Conservation (phyloP, 1,140 invertebrate species). For the Drosophila busckii region DNA sequence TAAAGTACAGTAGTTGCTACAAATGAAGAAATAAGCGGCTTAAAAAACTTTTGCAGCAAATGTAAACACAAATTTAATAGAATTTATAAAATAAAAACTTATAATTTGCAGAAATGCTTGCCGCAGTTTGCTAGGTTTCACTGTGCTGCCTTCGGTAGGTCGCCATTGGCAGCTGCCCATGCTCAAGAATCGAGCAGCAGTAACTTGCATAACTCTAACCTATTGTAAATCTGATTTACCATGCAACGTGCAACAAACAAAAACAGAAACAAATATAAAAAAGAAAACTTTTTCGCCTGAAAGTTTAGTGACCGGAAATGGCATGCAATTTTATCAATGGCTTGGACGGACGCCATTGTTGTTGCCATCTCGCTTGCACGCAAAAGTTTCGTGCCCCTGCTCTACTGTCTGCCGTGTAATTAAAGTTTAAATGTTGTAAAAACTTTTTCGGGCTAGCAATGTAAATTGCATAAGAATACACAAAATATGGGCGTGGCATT, state of each 20-base stretch:
- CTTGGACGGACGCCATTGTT: conserved; percentile 1
- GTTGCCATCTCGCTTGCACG: neutral
- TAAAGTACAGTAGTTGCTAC: neutral
- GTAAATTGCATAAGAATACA: conserved; percentile 53
- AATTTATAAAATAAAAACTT: too few species aligned
- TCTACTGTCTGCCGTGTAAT: conserved; percentile 44
- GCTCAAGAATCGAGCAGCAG: neutral
- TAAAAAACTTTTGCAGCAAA: conserved; percentile 19
- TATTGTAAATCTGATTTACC: conserved; percentile 41
- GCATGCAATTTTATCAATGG: conserved; percentile 69
- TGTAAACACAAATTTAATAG: too few species aligned
- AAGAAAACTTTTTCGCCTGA: conserved; percentile 45
- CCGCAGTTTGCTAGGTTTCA: too few species aligned
- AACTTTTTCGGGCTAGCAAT: conserved; percentile 38
- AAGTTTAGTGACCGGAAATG: conserved; percentile 75
- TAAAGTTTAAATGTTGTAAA: conserved; percentile 52
- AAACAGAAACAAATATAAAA: neutral
- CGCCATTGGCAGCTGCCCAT: too few species aligned
- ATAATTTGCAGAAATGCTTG: too few species aligned
- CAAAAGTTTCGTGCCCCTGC: neutral
- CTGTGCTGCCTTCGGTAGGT: neutral
- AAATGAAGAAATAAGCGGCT: conserved; percentile 16
- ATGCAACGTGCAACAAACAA: conserved; percentile 18
- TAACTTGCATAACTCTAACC: conserved; percentile 48
- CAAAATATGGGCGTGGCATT: conserved; percentile 18